A percentile compares a stretch with the other conserved stretches of the same genome.
phyloP scores from a whole-genome alignment of 2,888 invertebrate genomes.

The Callosobruchus maculatus region DNA sequence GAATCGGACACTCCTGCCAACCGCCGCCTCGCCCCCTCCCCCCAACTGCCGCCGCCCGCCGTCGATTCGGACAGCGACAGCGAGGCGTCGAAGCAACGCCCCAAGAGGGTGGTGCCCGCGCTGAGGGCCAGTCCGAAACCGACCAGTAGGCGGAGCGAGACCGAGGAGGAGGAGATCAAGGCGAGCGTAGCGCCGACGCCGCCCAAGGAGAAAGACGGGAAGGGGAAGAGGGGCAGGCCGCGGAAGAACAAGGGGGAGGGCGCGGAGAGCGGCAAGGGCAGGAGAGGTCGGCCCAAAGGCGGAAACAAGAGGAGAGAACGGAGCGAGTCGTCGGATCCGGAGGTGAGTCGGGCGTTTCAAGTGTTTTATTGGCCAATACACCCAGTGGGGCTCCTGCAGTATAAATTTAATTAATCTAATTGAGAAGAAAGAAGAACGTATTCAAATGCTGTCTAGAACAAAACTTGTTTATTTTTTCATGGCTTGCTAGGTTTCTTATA shows the following conservation, averaged over 20 bases:
- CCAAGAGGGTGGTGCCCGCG: constrained; percentile 35
- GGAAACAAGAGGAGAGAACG: constrained; percentile 28
- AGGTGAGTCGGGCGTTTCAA: constrained; percentile 10
- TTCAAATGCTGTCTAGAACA: too few species aligned
- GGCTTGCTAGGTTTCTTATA: too few species aligned
- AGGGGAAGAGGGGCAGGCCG: constrained; percentile 27
- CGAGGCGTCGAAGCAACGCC: constrained; percentile 35
- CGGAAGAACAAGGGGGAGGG: constrained; percentile 23
- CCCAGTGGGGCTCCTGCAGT: too few species aligned
- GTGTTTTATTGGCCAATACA: too few species aligned
- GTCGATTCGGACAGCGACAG: constrained; percentile 7
- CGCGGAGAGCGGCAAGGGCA: constrained; percentile 27
- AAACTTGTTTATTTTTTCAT: too few species aligned
- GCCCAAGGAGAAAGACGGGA: constrained; percentile 13
- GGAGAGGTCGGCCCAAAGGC: constrained; percentile 27
- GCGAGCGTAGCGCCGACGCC: neutral
- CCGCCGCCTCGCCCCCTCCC: neutral
- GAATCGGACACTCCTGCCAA: constrained; percentile 5
- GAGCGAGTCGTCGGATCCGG: constrained; percentile 33
- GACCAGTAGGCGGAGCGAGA: constrained; percentile 44
- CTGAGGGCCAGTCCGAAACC: constrained; percentile 43
- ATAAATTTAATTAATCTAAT: too few species aligned
- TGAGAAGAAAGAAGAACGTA: too few species aligned
- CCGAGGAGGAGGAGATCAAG: constrained; percentile 27
- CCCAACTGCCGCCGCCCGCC: neutral